phyloP scores from a whole-genome alignment of 2,113 vertebrate species.

The Mustelus asterias region DNA sequence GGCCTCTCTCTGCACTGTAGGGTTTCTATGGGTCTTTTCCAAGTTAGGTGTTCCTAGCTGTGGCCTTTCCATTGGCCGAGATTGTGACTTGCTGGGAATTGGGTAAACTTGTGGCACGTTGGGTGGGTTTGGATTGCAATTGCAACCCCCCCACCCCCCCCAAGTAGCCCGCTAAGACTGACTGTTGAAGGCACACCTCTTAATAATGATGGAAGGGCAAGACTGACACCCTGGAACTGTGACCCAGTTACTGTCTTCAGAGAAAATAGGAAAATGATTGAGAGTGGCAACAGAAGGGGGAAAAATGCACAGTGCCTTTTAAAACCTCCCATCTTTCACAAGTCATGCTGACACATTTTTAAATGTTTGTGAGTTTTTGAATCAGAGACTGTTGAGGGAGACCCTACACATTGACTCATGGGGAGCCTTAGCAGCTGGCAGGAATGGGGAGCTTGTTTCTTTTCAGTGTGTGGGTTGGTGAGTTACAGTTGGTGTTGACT shows the following conservation, averaged over 20 bases:
- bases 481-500: not conserved
- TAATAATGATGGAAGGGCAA: not conserved
- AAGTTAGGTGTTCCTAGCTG: not conserved
- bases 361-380: not conserved
- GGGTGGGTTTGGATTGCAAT: not conserved
- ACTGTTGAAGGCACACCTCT: not conserved
- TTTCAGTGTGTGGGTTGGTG: not conserved
- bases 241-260: not conserved
- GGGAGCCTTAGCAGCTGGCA: too few relatives aligned
- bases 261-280: too few relatives aligned
- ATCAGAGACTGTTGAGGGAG: not conserved
- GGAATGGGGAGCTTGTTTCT: not conserved
- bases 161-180: not conserved
- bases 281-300: not conserved
- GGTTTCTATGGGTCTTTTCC: not conserved
- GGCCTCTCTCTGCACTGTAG: too few relatives aligned
- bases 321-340: not conserved
- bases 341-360: not conserved
- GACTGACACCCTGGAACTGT: not conserved
- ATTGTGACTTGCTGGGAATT: not conserved
- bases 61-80: not conserved
- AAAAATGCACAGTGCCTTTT: not conserved
- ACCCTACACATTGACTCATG: not conserved
- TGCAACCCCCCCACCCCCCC: not conserved
- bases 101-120: not conserved